A percentile compares a stretch with the other conserved stretches of the same genome.
These are phyloP conservation scores for Chromis chromis DNA, from an alignment of 2,797 vertebrate genomes.

Conservation along the genomic window DNA sequence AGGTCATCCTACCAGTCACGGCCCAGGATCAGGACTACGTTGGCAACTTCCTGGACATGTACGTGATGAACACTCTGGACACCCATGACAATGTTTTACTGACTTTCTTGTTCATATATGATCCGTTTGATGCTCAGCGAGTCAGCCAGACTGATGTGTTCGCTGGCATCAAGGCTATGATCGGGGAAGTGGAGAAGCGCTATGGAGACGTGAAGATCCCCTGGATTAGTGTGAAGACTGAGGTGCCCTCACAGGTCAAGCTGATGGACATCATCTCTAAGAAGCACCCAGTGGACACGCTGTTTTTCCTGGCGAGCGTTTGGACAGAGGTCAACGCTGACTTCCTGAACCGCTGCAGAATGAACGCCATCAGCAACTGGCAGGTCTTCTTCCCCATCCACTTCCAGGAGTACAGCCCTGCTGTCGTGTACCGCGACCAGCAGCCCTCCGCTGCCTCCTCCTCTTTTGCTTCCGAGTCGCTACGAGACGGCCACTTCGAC, in stretches of 20 bases:
- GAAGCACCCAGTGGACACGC: slow-evolving; percentile 96
- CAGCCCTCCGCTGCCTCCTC: slow-evolving; percentile 87
- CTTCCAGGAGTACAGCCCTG: slow-evolving; percentile 96
- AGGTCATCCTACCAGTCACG: slow-evolving; percentile 92
- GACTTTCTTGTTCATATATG: slow-evolving; percentile 93
- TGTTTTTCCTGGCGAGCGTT: slow-evolving; percentile 93
- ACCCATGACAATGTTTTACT: slow-evolving; percentile 92
- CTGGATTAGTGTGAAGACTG: slow-evolving; percentile 94
- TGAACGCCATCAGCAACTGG: slow-evolving; percentile 98
- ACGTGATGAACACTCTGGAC: slow-evolving; percentile 92
- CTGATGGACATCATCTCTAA: slow-evolving; percentile 99
- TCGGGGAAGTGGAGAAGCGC: slow-evolving; percentile 92
- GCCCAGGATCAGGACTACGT: slow-evolving; percentile 88
- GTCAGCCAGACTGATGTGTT: slow-evolving; percentile 92
- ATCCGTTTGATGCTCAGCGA: slow-evolving; percentile 90
- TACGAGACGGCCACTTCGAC: slow-evolving; percentile 92
- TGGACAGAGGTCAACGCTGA: slow-evolving; percentile 94
- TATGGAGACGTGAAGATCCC: slow-evolving; percentile 92
- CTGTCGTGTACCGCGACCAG: slow-evolving; percentile 86
- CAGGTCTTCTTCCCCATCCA: slow-evolving; percentile 97
- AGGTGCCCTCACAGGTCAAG: slow-evolving; percentile 94
- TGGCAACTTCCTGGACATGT: slow-evolving; percentile 92
- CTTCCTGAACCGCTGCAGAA: slow-evolving; percentile 95
- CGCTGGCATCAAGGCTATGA: slow-evolving; percentile 90
- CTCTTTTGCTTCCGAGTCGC: slow-evolving; percentile 84